A percentile compares a stretch with the other conserved stretches of the same genome.
These are phyloP conservation scores for Pelodiscus sinensis DNA, from an alignment of 2,113 vertebrate species.

Conservation along the genomic window DNA sequence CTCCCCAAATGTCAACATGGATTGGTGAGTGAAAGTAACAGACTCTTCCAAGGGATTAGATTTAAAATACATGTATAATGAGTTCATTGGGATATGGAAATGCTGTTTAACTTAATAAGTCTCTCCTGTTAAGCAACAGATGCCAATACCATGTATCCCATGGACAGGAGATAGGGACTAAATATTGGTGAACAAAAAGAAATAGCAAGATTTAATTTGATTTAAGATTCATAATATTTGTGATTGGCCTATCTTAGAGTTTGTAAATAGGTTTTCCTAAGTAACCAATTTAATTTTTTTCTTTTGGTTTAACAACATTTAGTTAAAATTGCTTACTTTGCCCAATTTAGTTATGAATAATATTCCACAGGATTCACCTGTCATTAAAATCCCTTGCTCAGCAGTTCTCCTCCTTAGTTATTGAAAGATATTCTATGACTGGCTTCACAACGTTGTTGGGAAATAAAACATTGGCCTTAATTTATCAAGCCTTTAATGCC, in stretches of 20 bases:
- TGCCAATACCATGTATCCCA: too few species aligned
- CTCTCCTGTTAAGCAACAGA: background rate
- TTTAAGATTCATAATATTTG: background rate
- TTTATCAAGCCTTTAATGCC: background rate
- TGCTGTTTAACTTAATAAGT: too few species aligned
- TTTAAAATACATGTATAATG: background rate
- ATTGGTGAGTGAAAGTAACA: background rate
- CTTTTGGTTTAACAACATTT: background rate
- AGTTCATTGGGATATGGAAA: background rate
- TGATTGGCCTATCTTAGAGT: background rate
- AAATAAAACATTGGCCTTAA: background rate
- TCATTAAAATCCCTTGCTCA: background rate
- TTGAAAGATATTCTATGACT: background rate
- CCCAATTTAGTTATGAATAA: background rate
- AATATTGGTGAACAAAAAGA: background rate
- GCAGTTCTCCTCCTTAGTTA: background rate
- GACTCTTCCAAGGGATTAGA: background rate
- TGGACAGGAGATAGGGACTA: background rate
- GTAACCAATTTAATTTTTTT: background rate
- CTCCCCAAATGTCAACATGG: background rate
- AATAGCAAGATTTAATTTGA: background rate
- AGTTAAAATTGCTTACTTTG: background rate
- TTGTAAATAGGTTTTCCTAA: background rate
- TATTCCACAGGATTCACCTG: background rate
- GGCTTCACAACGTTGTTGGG: background rate